Percentiles rank a stretch among this genome's conserved stretches.
Evolutionary conservation across 2,797 vertebrate species (phyloP).

Genomic region (Menidia menidia): DNA sequence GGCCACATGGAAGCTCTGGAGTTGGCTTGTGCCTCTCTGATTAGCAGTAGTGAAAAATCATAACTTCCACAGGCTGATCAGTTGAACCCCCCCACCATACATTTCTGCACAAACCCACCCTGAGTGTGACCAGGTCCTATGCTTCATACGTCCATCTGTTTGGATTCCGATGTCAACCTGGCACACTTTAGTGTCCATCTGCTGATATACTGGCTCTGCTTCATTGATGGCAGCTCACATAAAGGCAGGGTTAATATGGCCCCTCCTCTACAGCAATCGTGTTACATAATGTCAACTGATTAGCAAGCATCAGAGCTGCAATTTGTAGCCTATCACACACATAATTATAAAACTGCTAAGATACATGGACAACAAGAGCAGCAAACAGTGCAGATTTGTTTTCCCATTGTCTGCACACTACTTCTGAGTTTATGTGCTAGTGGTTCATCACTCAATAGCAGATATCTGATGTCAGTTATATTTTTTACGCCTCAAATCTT

Average conservation of each 20-base stretch:
- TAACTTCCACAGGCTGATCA: conserved; percentile 7
- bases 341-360: background rate
- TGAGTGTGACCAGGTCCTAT: conserved; percentile 55
- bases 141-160: conserved; percentile 72
- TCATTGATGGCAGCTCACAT: conserved; percentile 6
- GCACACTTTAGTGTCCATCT: conserved; percentile 63
- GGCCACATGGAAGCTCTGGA: background rate
- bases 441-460: background rate
- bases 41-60: conserved; percentile 28
- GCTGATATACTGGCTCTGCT: conserved; percentile 35
- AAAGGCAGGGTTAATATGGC: conserved; percentile 3
- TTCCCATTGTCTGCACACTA: background rate
- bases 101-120: conserved; percentile 28
- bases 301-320: background rate
- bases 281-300: conserved; percentile 13
- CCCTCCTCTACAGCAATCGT: conserved; percentile 7
- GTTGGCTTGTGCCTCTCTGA: background rate
- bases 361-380: background rate
- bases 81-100: conserved; percentile 30
- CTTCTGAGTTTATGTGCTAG: background rate
- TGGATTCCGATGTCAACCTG: conserved; percentile 60
- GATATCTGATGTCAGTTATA: conserved; percentile 4
- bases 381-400: background rate
- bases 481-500: background rate
- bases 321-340: background rate